phyloP scores from a whole-genome alignment of 1,140 invertebrate genomes.

The Sycophaga agraensis region DNA sequence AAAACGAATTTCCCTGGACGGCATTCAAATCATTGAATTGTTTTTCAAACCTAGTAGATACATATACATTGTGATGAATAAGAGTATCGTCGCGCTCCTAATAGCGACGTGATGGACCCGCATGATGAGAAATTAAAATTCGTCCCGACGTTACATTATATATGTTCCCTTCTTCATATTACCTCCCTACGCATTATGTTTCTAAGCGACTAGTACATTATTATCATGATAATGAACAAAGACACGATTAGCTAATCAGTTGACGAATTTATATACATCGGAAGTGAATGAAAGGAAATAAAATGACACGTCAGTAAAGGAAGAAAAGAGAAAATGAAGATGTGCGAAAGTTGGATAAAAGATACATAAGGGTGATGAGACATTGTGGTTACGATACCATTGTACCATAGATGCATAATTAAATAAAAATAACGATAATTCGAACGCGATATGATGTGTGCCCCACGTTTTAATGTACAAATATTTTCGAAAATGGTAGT shows the following conservation, averaged over 20 bases:
- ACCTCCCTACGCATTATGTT: slow-evolving; percentile 3
- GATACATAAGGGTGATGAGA: slow-evolving; percentile 44
- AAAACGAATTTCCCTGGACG: slow-evolving; percentile 6
- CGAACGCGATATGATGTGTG: slow-evolving; percentile 46
- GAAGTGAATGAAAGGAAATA: slow-evolving; percentile 6
- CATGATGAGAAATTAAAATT: slow-evolving; percentile 18
- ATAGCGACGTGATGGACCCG: slow-evolving; percentile 18
- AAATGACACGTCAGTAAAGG: background rate
- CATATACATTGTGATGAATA: background rate
- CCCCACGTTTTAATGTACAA: slow-evolving; percentile 57
- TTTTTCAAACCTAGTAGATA: slow-evolving; percentile 7
- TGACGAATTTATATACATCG: slow-evolving; percentile 19
- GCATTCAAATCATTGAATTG: background rate
- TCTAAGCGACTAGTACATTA: background rate
- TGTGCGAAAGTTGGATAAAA: slow-evolving; percentile 20
- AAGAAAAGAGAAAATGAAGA: slow-evolving; percentile 16
- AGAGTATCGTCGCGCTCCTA: slow-evolving; percentile 14
- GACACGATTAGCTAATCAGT: slow-evolving; percentile 5
- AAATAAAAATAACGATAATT: slow-evolving; percentile 53
- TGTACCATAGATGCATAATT: slow-evolving; percentile 53
- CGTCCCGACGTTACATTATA: slow-evolving; percentile 3
- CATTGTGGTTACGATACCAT: slow-evolving; percentile 52
- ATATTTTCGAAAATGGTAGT: slow-evolving; percentile 56
- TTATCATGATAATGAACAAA: background rate
- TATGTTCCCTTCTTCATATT: slow-evolving; percentile 16